Evolutionary conservation across 2,113 vertebrate genomes (phyloP).

Genomic region (Dipodomys merriami): DNA sequence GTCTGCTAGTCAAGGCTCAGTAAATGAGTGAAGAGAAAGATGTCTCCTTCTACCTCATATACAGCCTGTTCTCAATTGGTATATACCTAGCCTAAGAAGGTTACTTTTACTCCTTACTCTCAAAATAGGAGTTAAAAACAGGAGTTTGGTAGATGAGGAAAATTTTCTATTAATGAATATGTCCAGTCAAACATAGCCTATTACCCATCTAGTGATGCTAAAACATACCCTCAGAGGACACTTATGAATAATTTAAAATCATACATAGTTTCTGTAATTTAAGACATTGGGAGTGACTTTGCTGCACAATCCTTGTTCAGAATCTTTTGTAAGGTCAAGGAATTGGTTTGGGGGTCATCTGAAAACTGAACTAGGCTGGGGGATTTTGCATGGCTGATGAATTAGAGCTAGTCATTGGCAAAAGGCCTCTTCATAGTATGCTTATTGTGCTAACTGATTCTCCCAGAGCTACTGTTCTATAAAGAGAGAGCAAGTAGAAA

Average conservation of each 20-base stretch:
- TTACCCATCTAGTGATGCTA: background rate
- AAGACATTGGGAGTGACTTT: background rate
- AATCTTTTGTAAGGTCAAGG: background rate
- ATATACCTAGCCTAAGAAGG: background rate
- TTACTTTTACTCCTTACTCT: no score
- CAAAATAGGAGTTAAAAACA: no score
- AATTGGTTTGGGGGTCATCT: background rate
- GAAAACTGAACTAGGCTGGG: background rate
- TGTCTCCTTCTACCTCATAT: background rate
- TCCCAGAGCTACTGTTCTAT: background rate
- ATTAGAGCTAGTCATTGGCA: background rate
- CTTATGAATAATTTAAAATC: background rate
- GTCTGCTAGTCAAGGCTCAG: conserved; percentile 32
- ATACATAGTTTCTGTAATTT: background rate
- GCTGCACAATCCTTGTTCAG: background rate
- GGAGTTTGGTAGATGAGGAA: background rate
- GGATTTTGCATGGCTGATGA: background rate
- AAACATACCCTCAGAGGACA: background rate
- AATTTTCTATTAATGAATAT: background rate
- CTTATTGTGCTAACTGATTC: background rate
- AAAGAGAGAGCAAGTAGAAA: background rate
- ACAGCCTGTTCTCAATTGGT: background rate
- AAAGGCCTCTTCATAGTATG: background rate
- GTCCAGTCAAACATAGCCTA: background rate
- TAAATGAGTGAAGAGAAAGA: background rate